Base-by-base conservation (phyloP, 2,113 vertebrate species). In the Planiliza haematocheilus region DNA sequence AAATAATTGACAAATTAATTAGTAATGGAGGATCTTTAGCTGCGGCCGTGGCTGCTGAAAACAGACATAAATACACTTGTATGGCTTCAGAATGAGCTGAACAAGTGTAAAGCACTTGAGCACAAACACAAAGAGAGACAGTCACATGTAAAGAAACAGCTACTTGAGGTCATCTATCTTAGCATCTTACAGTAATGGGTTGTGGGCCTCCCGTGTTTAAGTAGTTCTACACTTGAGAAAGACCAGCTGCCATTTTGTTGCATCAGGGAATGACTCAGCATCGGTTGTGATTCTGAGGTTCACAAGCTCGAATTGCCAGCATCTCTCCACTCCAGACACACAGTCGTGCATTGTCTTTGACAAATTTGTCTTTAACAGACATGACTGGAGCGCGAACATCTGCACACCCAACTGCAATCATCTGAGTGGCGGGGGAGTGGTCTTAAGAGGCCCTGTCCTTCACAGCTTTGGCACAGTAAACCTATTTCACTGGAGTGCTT, bases 401-500 rank as follows among this genome's bases (percentile, higher is more conserved):
- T 87, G 89, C 81, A 88, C 87, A 83, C 48, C 83, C 81, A 61
- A 72, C 86, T 84, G 85, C 89, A 86, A 83, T 86, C 74, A 88
- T 85, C 70, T 51, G 81, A 87, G 90, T 72, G 82, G 70, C 39
- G 60, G 79, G 24, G 87, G 84, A 80, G 82, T 67, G 89, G 84
- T 90, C 89, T 87, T 83, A 89, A 91, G 88, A 91, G 90, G 85
- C 84, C 60, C 90, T 72, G 90, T 90, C 91, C 85, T 87, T 90
- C 85, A 90, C 77, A 80, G 88, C 75, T 76, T 84, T 90, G 88
- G 86, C 88, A 89, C 84, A 70, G 83, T 88, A 90, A 93, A 93
- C 88, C 92, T 87, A 92, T 93, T 93, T 88, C 85, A 74, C 80
- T 93, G 82, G 86, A 94, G 91, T 91, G 90, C 92, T 93, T 94